Percentiles rank a stretch among this genome's conserved stretches.
Conservation (phyloP, 2,113 vertebrate species). For the Pituophis catenifer region DNA sequence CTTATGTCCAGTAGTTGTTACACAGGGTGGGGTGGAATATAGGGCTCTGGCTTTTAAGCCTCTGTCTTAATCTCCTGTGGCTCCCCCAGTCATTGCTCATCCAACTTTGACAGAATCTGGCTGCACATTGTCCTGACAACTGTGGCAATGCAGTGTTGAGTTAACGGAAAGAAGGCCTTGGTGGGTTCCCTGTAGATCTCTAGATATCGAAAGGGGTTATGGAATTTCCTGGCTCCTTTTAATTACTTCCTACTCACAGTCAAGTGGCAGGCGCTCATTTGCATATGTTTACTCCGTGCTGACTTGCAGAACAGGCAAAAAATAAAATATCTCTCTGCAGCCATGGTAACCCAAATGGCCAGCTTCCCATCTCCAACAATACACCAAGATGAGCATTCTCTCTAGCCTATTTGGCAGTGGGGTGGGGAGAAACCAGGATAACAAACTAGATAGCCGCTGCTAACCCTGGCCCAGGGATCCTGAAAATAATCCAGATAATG, state of each 20-base stretch:
- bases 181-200: not conserved
- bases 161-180: not conserved
- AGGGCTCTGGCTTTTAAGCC: not conserved
- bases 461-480: not conserved
- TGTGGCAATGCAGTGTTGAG: not conserved
- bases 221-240: not conserved
- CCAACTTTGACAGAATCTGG: not conserved
- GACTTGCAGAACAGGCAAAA: not conserved
- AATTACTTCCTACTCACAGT: not conserved
- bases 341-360: not conserved
- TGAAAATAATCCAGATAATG: not conserved
- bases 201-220: not conserved
- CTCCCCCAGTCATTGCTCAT: not conserved
- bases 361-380: not conserved
- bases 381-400: not conserved
- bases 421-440: not conserved
- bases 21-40: not conserved
- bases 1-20: not conserved
- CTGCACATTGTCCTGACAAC: slow-evolving; percentile 6
- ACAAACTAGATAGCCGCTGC: not conserved
- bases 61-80: not conserved
- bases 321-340: not conserved
- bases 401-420: not conserved
- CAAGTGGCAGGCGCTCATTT: not conserved
- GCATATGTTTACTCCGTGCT: not conserved